phyloP scores from a whole-genome alignment of 1,140 invertebrate genomes.

The Stratiolaelaps scimitus region DNA sequence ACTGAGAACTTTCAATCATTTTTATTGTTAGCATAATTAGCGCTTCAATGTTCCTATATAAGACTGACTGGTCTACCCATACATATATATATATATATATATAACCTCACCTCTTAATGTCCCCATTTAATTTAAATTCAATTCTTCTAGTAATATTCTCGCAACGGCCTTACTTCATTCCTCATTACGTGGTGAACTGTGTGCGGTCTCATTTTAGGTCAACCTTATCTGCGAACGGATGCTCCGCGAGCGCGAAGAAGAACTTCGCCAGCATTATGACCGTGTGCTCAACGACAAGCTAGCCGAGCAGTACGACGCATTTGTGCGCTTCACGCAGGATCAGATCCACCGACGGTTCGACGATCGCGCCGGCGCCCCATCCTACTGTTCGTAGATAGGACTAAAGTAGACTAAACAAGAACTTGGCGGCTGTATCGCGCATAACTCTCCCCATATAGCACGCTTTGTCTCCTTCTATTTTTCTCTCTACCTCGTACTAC shows the following conservation, averaged over 20 bases:
- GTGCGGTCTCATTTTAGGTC: conserved; percentile 51
- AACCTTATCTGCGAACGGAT: conserved; percentile 87
- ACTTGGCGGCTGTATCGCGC: no score
- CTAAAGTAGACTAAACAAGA: no score
- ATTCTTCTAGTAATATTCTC: conserved; percentile 28
- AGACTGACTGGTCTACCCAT: no score
- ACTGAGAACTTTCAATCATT: no score
- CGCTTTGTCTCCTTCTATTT: no score
- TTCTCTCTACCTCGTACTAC: no score
- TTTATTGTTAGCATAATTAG: no score
- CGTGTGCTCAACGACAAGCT: conserved; percentile 75
- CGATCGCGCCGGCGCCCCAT: conserved; percentile 13
- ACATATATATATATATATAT: no score
- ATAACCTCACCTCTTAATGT: no score
- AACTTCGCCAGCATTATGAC: conserved; percentile 84
- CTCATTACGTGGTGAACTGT: background rate
- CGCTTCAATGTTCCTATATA: no score
- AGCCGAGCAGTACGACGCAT: conserved; percentile 92
- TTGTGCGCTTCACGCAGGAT: conserved; percentile 92
- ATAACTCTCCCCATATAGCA: no score
- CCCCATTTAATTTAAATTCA: no score
- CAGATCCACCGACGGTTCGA: conserved; percentile 74
- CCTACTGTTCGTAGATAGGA: conserved; percentile 25
- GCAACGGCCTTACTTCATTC: conserved; percentile 27
- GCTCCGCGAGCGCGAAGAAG: conserved; percentile 77